Conservation (phyloP, 2,113 vertebrate species). For the Brachypteracias leptosomus region DNA sequence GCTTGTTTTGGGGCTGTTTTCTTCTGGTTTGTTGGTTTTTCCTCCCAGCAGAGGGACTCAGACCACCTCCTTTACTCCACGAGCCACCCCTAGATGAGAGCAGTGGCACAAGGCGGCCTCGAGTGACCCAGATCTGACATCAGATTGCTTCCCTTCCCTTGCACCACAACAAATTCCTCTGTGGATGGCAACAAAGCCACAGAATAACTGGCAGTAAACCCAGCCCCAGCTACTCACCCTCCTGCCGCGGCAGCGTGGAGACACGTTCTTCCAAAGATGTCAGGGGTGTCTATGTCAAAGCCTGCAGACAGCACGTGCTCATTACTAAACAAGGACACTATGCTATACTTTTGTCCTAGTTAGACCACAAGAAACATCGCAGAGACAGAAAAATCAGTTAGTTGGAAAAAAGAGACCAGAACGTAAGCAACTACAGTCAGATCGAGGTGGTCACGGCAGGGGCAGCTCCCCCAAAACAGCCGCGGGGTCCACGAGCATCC, state of each 20-base stretch:
- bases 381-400: conserved; percentile 84
- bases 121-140: background rate
- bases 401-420: conserved; percentile 71
- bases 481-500: conserved; percentile 35
- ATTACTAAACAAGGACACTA: conserved; percentile 93
- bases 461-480: conserved; percentile 63
- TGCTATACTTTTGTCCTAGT: conserved; percentile 93
- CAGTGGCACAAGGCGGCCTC: background rate
- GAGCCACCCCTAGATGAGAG: background rate
- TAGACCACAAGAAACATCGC: conserved; percentile 80
- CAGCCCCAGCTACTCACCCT: conserved; percentile 82
- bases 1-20: background rate
- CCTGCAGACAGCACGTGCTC: conserved; percentile 96
- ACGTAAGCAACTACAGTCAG: conserved; percentile 71
- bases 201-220: background rate
- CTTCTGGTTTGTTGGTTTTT: background rate
- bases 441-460: conserved; percentile 72
- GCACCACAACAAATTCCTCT: background rate
- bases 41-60: background rate
- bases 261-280: conserved; percentile 94
- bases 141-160: background rate
- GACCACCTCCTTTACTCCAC: background rate
- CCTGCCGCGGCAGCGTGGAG: conserved; percentile 96
- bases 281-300: conserved; percentile 97
- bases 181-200: background rate